Base-by-base conservation (phyloP, 2,113 vertebrate genomes). In the Aramus guarauna region DNA sequence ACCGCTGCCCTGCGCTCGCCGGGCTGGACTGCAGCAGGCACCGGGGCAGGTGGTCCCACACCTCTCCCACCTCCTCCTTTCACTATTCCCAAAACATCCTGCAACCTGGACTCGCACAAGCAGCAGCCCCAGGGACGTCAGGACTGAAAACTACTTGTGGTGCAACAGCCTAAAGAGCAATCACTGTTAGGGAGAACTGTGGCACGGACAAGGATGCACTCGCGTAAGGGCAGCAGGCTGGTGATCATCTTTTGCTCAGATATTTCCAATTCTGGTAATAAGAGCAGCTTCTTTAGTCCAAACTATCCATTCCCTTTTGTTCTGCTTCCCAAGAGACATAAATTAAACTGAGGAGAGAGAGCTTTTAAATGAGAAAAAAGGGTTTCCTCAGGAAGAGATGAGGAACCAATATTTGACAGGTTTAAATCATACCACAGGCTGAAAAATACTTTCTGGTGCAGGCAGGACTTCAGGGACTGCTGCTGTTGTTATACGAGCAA, bases 1-100 rank as follows among this genome's bases (percentile, higher is more conserved):
- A 18, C 12, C 1, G 2, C 53, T 15, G 24, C 39, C 13, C 45
- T 4, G 45, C 4, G 1, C 58, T n/a, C 16, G 29, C 41, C 1
- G 1, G 58, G 76, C 76, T 24, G 58, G 50, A 4, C 32, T 9
- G 66, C 75, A 43, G 37, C 39, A 19, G 66, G 39, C 39, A 24
- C 39, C 3, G 5, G n/a, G n/a, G 26, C 47, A 45, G 47, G 34
- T 2, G 4, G 55, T 15, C 27, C 34, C 22, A 7, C 3, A 34
- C 52, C 63, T 21, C 53, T 20, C 41, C 41, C 22, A 20, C 13
- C 24, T 0, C 15, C 36, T 41, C 4, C 0, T 36, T 50, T 66
- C 76, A 36, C 59, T 36, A 3, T 26, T 60, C 39, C 56, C 47
- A 47, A 47, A 39, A 21, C 30, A 1, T 22, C 30, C 47, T 36